Evolutionary conservation across 2,797 vertebrate species (phyloP).

Genomic region (Chaetodon trifasciatus): DNA sequence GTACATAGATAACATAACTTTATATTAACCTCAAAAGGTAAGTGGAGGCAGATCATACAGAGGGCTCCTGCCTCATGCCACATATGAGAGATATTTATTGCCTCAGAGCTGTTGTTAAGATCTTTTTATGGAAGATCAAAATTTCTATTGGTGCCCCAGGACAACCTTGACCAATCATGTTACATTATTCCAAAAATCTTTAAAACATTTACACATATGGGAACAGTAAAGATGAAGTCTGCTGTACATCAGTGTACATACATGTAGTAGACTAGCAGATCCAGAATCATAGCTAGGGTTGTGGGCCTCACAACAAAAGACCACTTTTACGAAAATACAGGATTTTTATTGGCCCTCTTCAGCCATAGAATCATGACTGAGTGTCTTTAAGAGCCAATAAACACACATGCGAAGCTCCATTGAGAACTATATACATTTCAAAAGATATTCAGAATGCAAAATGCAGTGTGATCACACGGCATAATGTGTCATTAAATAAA

Average conservation of each 20-base stretch:
- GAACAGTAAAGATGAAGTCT: not conserved
- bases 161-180: not conserved
- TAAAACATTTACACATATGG: not conserved
- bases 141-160: not conserved
- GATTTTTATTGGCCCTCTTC: conserved; percentile 5
- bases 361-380: not conserved
- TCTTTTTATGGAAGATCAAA: not conserved
- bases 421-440: not conserved
- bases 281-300: not conserved
- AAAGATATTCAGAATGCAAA: not conserved
- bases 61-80: not conserved
- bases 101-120: not conserved
- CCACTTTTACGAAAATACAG: not conserved
- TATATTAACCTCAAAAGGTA: not conserved
- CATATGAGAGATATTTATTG: not conserved
- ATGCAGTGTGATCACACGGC: not conserved
- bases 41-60: not conserved
- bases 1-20: not conserved
- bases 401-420: not conserved
- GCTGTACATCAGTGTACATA: not conserved
- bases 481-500: conserved; percentile 9
- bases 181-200: not conserved
- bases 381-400: conserved; percentile 4
- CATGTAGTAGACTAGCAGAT: not conserved
- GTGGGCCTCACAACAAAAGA: not conserved